Evolutionary conservation across 2,888 invertebrate species (phyloP).

Genomic region (Homarus gammarus): DNA sequence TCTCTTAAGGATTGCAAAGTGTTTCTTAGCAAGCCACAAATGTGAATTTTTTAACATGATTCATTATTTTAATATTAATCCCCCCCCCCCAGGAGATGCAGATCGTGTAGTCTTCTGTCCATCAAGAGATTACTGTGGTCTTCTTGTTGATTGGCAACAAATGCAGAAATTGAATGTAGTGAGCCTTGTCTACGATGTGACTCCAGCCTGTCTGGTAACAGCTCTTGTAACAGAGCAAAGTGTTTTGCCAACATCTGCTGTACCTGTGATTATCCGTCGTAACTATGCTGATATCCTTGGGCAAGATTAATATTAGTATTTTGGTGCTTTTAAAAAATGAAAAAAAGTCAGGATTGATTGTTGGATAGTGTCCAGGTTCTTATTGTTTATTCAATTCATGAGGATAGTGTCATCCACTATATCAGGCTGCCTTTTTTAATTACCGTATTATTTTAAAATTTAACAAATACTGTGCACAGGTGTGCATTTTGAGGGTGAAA

Average conservation of each 20-base stretch:
- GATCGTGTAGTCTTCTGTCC: conserved; percentile 51
- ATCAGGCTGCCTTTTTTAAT: too few relatives aligned
- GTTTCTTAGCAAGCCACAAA: too few relatives aligned
- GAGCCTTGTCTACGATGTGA: conserved; percentile 69
- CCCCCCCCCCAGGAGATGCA: conserved; percentile 55
- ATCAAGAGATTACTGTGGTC: conserved; percentile 28
- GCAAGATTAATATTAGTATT: conserved; percentile 52
- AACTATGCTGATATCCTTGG: conserved; percentile 73
- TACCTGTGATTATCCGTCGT: conserved; percentile 67
- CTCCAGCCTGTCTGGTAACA: conserved; percentile 64
- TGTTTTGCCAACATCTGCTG: conserved; percentile 67
- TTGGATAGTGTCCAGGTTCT: too few relatives aligned
- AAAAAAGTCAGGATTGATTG: too few relatives aligned
- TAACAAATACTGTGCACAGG: too few relatives aligned
- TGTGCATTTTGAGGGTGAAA: too few relatives aligned
- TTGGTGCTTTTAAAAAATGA: not conserved
- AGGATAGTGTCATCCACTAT: too few relatives aligned
- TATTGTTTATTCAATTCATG: too few relatives aligned
- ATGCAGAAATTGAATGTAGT: conserved; percentile 66
- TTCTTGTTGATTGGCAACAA: conserved; percentile 54
- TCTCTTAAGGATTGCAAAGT: too few relatives aligned
- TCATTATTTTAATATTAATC: too few relatives aligned
- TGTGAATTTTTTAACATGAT: too few relatives aligned
- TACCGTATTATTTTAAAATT: too few relatives aligned
- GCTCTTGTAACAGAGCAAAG: conserved; percentile 68